These are phyloP conservation scores for Cydia pomonella DNA, from an alignment of 1,140 invertebrate species.

Conservation along the genomic window DNA sequence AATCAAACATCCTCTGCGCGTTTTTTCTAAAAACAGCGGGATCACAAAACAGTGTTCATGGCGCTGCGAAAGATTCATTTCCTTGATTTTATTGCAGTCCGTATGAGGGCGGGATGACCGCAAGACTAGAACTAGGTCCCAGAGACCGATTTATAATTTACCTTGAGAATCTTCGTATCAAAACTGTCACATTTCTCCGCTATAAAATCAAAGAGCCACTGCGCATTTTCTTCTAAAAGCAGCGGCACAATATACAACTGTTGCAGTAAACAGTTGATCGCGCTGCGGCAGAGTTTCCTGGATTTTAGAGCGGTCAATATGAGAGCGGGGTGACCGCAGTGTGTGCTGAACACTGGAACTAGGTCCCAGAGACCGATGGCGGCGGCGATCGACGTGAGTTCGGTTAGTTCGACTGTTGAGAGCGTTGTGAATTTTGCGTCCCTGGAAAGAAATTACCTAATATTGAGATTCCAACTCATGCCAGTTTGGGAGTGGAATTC, in stretches of 20 bases:
- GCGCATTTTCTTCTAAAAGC: constrained; percentile 61
- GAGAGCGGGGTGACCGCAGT: constrained; percentile 56
- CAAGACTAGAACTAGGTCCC: constrained; percentile 64
- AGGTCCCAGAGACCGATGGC: constrained; percentile 46
- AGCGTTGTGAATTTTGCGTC: constrained; percentile 58
- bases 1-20: constrained; percentile 69
- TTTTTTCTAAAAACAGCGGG: constrained; percentile 66
- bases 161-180: constrained; percentile 65
- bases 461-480: not conserved
- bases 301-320: constrained; percentile 58
- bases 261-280: constrained; percentile 54
- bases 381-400: constrained; percentile 57
- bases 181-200: constrained; percentile 58
- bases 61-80: constrained; percentile 65
- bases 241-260: constrained; percentile 59
- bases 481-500: no score
- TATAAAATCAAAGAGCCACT: constrained; percentile 70
- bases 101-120: constrained; percentile 56
- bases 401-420: constrained; percentile 52
- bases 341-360: constrained; percentile 55
- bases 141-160: constrained; percentile 50
- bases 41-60: constrained; percentile 53
- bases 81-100: constrained; percentile 55
- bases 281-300: constrained; percentile 61
- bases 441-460: constrained; percentile 45